Base-by-base conservation (phyloP, 30 jellyfish, hydroid and myxozoan species). In the Cassiopea xamachana region DNA sequence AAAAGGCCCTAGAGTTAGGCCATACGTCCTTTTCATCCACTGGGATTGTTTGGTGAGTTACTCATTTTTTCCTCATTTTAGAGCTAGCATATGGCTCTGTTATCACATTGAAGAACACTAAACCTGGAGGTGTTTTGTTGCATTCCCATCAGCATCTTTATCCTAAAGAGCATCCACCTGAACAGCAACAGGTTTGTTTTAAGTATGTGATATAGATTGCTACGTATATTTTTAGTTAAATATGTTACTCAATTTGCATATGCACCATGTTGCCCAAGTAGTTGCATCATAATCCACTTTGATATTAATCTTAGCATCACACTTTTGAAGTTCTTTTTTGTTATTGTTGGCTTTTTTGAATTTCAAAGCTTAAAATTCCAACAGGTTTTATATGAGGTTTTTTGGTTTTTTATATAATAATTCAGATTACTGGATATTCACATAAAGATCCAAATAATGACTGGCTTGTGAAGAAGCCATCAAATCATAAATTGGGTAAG, bases 121-220 rank as follows among this genome's bases (percentile, higher is more conserved):
- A 92, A 51, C 89, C 97, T 7, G 99, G 99, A 1, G 98, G 98
- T 12, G 61, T 96, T 27, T 51, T 92, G 68, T 89, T 96, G 27
- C 99, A 96, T 77, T 92, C 98, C 4, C 99, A 96, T 90, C 98
- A 92, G 46, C 98, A 96, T 87, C 84, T 96, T 15, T 96, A 96
- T 76, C 99, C 99, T 47, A 90, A 93, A 86, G 99, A 96, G 75
- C 98, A 92, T 81, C 98, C 98, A 58, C 99, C 99, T 74, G 98
- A 96, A 90, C 99, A 96, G 82, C 99, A 96, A 79, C 99, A 96
- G 96, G 99, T 96, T 27, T 49, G 17, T 78, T 9, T 18, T 2
- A 55, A 3, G 7, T 55, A 55, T 10, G 12, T 55, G 10, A n/a
- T 43, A 2, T 70, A 27, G 47, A 19, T 27, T 27, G 39, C 39